Percentiles rank a stretch among this genome's conserved stretches.
These are phyloP conservation scores for Egretta garzetta DNA, from an alignment of 2,113 vertebrate species.

Conservation along the genomic window DNA sequence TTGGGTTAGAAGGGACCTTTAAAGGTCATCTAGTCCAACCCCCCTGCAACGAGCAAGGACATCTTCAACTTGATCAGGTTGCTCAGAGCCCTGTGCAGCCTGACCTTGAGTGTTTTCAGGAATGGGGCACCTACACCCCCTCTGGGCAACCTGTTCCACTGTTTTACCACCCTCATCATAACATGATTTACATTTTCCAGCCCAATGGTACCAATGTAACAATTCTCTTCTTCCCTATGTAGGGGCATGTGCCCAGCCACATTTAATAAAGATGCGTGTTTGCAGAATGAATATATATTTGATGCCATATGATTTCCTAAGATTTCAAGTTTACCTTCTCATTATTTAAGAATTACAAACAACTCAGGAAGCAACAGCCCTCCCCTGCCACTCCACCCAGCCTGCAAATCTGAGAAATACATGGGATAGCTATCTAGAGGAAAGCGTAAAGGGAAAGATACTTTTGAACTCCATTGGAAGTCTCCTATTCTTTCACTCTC, in stretches of 20 bases:
- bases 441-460: neutral
- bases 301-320: neutral
- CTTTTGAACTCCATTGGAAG: neutral
- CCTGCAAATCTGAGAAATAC: neutral
- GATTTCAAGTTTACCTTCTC: neutral
- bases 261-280: neutral
- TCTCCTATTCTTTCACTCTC: neutral
- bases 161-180: neutral
- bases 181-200: neutral
- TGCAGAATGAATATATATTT: neutral
- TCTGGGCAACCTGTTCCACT: neutral
- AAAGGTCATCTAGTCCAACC: neutral
- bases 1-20: neutral
- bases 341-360: neutral
- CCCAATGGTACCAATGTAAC: neutral
- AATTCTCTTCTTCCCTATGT: neutral
- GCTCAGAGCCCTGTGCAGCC: neutral
- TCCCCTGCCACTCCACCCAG: accelerated
- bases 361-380: neutral
- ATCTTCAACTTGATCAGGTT: neutral
- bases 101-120: neutral
- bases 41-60: neutral
- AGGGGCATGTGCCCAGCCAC: accelerated
- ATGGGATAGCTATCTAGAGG: neutral
- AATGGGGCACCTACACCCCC: accelerated